Evolutionary conservation across 2,113 vertebrate species (phyloP).

Genomic region (Stigmatopora argus): DNA sequence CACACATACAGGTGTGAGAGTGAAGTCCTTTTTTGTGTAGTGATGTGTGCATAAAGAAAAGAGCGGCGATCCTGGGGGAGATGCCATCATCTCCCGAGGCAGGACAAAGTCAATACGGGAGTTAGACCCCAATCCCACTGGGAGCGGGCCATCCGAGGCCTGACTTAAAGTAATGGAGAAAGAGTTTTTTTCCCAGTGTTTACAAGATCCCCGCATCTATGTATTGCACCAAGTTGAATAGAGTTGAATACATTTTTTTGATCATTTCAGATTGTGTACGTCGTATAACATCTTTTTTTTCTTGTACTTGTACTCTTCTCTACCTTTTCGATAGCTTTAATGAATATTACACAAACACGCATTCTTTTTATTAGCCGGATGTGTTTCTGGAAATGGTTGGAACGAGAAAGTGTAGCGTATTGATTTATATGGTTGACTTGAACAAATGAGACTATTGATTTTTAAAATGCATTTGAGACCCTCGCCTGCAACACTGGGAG

Average conservation of each 20-base stretch:
- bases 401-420: too few relatives aligned
- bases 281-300: background rate
- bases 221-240: too few relatives aligned
- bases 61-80: slow-evolving; percentile 42
- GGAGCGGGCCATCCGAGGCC: slow-evolving; percentile 51
- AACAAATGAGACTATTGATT: background rate
- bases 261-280: too few relatives aligned
- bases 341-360: background rate
- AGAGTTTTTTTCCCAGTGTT: slow-evolving; percentile 16
- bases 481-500: background rate
- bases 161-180: slow-evolving; percentile 27
- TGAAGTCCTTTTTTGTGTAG: background rate
- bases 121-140: slow-evolving; percentile 33
- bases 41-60: slow-evolving; percentile 25
- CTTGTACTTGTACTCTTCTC: background rate
- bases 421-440: too few relatives aligned
- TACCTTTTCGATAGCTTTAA: background rate
- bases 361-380: background rate
- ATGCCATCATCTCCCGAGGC: slow-evolving; percentile 47
- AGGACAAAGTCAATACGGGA: slow-evolving; percentile 59
- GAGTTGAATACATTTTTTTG: too few relatives aligned
- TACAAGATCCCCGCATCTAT: background rate
- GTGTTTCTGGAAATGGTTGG: background rate
- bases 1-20: background rate
- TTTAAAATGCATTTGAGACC: background rate